Evolutionary conservation across 2,888 invertebrate species (phyloP), one percentile per base, ranked within the genome.

Genomic region (Psylliodes chrysocephalus): DNA sequence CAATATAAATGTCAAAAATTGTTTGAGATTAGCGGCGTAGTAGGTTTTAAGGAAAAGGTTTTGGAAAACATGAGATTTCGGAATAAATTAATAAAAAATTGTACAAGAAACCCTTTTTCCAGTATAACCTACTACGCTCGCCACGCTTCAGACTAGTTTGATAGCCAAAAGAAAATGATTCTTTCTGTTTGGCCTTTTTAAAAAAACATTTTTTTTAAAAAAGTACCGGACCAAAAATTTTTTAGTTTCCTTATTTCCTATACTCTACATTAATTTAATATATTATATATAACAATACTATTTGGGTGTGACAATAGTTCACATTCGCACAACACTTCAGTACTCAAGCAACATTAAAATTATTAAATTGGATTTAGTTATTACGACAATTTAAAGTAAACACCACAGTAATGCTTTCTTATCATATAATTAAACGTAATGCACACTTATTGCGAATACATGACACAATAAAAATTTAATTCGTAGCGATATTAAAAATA

Each of bases 251-350:
- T 78, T 77, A 77, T 73, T 71, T 71, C 68, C 76, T 78, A 79
- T 73, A 70, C 47, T 73, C 80, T 81, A 81, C 79, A 78, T 78
- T 80, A 81, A 80, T 79, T 79, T 80, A 78, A 84, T 84, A 83
- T 84, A 82, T 83, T 84, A 84, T 84, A 84, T 85, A 84, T 85
- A 86, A 85, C 85, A 85, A 84, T 86, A 86, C 86, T 84, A 84
- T 84, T 83, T 83, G 59, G 49, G 59, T 30, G 49, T 40, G 49
- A 38, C 49, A 40, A 49, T 59, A 59, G 40, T 40, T 59, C 4
- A 18, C 18, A 40, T 49, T 40, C 22, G n/a, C 7, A 10, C 56
- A 46, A 56, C 12, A 33, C 5, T 19, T 42, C 33, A 4, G 46
- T 25, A 54, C 5, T 25, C 22, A 54, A 42, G 40, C 44, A 19